phyloP scores from a whole-genome alignment of 2,113 vertebrate species.

The Callorhinus ursinus region DNA sequence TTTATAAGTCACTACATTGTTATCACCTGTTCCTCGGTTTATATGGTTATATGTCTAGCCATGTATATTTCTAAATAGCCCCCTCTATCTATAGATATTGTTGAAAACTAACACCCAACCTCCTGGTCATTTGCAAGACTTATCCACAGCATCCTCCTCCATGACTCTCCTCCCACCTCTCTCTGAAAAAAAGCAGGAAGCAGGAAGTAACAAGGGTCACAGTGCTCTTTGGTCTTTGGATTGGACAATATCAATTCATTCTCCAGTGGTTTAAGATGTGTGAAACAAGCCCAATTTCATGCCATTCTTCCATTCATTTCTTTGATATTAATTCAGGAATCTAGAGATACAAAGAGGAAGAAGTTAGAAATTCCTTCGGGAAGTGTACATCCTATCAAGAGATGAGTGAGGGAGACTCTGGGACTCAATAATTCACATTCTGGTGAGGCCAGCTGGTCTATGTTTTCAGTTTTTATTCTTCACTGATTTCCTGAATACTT shows the following conservation, averaged over 20 bases:
- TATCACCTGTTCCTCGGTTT: background rate
- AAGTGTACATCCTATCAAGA: background rate
- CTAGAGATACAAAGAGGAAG: background rate
- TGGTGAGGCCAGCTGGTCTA: background rate
- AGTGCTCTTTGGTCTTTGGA: background rate
- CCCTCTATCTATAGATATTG: background rate
- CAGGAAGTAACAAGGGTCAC: background rate
- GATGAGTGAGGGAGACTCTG: background rate
- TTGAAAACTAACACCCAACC: background rate
- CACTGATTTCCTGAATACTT: background rate
- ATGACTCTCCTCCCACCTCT: background rate
- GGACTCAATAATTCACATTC: background rate
- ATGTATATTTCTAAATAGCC: background rate
- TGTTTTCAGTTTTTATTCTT: background rate
- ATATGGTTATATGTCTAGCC: background rate
- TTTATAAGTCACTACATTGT: background rate
- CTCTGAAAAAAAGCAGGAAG: background rate
- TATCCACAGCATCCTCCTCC: background rate
- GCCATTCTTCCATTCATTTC: background rate
- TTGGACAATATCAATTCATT: background rate
- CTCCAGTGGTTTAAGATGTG: background rate
- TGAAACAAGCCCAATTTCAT: background rate
- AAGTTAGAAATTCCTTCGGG: background rate
- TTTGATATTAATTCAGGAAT: background rate
- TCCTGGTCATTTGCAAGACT: background rate